These are phyloP conservation scores for Leptestheria dahalacensis DNA, from an alignment of 1,140 invertebrate genomes.

Conservation along the genomic window DNA sequence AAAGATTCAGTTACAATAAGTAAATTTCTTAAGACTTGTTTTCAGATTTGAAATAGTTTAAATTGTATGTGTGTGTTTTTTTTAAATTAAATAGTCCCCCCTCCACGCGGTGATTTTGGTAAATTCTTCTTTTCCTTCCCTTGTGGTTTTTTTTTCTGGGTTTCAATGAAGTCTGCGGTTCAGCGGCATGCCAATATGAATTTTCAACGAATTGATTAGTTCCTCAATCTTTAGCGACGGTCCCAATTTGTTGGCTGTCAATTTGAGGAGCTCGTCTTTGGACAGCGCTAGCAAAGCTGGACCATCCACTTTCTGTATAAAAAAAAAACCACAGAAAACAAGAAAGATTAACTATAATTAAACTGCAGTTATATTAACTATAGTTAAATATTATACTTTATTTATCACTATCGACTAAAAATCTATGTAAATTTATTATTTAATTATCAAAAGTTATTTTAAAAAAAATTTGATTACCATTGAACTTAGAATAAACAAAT, in stretches of 20 bases:
- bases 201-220: slow-evolving; percentile 42
- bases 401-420: slow-evolving; percentile 15
- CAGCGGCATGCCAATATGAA: slow-evolving; percentile 12
- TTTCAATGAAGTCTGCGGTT: neutral
- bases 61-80: no score
- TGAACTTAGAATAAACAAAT: no score
- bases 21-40: no score
- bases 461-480: no score
- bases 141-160: neutral
- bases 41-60: no score
- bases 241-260: slow-evolving; percentile 83
- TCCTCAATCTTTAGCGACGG: slow-evolving; percentile 85
- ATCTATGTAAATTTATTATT: slow-evolving; percentile 4
- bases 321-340: slow-evolving; percentile 19
- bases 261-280: slow-evolving; percentile 76
- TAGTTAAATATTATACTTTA: no score
- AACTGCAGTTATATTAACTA: no score
- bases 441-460: slow-evolving; percentile 8
- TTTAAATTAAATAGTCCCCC: no score
- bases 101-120: no score
- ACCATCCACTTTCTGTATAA: slow-evolving; percentile 56
- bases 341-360: neutral
- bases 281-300: slow-evolving; percentile 57
- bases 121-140: neutral
- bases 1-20: no score